Evolutionary conservation across 1,140 invertebrate species (phyloP).

Genomic region (Drosophila lowei): DNA sequence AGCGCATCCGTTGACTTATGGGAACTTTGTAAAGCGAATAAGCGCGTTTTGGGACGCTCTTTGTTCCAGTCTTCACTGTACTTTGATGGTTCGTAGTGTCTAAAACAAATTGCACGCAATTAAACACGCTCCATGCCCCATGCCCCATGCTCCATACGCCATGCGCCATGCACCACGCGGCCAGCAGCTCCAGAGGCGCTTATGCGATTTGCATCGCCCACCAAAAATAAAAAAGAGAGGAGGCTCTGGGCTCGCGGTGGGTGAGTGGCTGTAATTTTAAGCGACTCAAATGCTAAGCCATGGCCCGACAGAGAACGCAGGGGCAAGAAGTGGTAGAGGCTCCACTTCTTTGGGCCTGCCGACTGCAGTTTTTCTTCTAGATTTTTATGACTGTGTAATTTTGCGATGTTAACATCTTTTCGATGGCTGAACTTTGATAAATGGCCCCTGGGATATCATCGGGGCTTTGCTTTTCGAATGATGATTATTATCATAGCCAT

Average conservation of each 20-base stretch:
- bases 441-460: slow-evolving; percentile 23
- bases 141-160: no score
- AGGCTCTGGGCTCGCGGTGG: background rate
- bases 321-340: background rate
- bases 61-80: slow-evolving; percentile 22
- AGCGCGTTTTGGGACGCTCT: background rate
- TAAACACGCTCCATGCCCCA: slow-evolving; percentile 66
- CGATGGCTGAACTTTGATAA: slow-evolving; percentile 49
- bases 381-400: slow-evolving; percentile 44
- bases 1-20: no score
- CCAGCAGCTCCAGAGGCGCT: slow-evolving; percentile 30
- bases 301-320: no score
- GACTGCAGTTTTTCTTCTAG: background rate
- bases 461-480: background rate
- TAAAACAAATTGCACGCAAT: slow-evolving; percentile 80
- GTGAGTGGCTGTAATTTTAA: background rate
- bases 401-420: slow-evolving; percentile 43
- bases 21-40: no score
- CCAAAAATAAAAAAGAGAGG: slow-evolving; percentile 3
- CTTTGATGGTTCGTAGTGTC: slow-evolving; percentile 57
- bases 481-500: slow-evolving; percentile 17
- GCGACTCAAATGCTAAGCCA: no score
- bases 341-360: background rate
- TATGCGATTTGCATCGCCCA: slow-evolving; percentile 61
- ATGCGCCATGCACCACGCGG: slow-evolving; percentile 12